Conservation (phyloP, 1,140 invertebrate genomes). For the Chironomus tepperi region DNA sequence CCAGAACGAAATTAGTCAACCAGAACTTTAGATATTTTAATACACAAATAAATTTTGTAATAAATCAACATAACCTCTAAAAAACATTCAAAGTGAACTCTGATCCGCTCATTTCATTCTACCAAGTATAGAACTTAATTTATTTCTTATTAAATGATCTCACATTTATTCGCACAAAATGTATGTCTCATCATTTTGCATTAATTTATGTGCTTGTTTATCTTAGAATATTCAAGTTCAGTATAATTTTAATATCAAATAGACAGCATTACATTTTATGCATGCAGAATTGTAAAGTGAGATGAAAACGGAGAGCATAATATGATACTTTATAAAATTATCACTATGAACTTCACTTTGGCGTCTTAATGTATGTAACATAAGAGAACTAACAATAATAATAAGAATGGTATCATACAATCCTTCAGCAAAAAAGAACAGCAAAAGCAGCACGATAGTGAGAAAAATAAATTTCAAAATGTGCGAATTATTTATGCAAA, state of each 20-base stretch:
- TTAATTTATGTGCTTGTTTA: not conserved
- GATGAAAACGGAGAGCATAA: not conserved
- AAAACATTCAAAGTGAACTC: too few species aligned
- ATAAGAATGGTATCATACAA: too few species aligned
- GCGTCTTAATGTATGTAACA: too few species aligned
- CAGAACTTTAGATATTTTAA: too few species aligned
- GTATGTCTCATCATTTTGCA: not conserved
- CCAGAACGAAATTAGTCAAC: too few species aligned
- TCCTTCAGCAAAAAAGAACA: not conserved
- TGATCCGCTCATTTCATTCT: too few species aligned
- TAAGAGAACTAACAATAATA: too few species aligned
- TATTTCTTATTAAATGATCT: not conserved
- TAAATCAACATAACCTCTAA: too few species aligned
- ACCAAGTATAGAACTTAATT: not conserved
- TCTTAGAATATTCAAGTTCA: not conserved
- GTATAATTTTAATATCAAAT: not conserved
- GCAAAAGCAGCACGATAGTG: not conserved
- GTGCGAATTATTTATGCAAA: slow-evolving; percentile 13
- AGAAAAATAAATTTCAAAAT: slow-evolving; percentile 1
- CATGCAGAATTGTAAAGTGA: not conserved
- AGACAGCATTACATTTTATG: not conserved
- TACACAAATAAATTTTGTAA: too few species aligned
- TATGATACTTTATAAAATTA: not conserved
- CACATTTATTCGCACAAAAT: not conserved
- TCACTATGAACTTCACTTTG: not conserved